These are phyloP conservation scores for Lycopodina hypogea DNA, from an alignment of 37 sponge, comb jelly and placozoan species.

Conservation along the genomic window DNA sequence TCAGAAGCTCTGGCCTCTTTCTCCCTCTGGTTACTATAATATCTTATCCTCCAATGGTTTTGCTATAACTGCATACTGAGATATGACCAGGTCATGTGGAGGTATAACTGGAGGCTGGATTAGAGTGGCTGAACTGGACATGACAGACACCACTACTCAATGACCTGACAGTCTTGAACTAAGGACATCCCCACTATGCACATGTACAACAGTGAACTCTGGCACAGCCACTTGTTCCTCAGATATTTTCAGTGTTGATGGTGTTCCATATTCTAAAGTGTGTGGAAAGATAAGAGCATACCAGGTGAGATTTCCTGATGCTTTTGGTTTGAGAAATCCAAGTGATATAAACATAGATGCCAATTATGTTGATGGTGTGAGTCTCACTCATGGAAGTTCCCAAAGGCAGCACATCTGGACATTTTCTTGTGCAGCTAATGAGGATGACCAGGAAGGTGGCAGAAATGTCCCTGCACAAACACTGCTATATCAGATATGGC, in stretches of 20 bases:
- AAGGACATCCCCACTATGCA: background rate
- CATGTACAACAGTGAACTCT: background rate
- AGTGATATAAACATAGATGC: background rate
- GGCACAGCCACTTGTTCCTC: background rate
- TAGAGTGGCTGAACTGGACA: background rate
- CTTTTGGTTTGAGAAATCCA: background rate
- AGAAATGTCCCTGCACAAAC: constrained; percentile 13
- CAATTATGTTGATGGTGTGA: constrained; percentile 32
- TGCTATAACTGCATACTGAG: background rate
- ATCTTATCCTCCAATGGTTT: background rate
- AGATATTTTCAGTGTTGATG: background rate
- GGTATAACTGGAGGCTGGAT: too few species aligned
- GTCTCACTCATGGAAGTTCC: background rate
- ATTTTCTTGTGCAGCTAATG: constrained; percentile 17
- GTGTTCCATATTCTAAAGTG: constrained; percentile 18
- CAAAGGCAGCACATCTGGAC: constrained; percentile 51
- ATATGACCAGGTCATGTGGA: too few species aligned
- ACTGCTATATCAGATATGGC: background rate
- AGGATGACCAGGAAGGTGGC: background rate
- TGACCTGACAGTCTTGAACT: background rate
- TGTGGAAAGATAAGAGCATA: constrained; percentile 43
- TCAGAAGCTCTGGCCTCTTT: background rate
- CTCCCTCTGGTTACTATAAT: background rate
- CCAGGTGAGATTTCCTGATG: constrained; percentile 20
- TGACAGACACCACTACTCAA: background rate